Evolutionary conservation across 2,797 vertebrate species (phyloP), one percentile per base, ranked within the genome.

Genomic region (Anableps anableps): DNA sequence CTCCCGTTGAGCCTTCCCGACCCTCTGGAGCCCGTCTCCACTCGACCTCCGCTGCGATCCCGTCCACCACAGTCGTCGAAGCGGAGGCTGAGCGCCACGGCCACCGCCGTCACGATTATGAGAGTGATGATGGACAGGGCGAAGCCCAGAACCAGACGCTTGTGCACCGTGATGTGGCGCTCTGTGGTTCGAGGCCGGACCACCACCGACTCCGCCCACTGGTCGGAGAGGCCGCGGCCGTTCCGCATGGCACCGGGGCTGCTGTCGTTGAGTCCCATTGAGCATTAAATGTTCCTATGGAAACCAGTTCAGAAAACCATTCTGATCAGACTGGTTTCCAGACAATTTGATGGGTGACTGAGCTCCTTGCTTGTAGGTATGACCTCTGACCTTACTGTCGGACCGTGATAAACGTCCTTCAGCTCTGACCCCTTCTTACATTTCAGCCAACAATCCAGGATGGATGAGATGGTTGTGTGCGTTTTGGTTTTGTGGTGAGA

Each of bases 71-170:
- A 99, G 91, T 97, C 97, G 89, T 98, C 97, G 79, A 97, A 97
- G 72, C 97, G 96, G 81, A 99, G 82, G 87, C 96, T 97, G 87
- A 99, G 97, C 81, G 96, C 92, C 73, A 98, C 97, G 0, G 98
- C 98, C 53, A 98, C 95, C 75, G 96, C 97, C 19, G 97, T 98
- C 77, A 98, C 97, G 0, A 97, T 89, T 66, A 99, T 95, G 84
- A 99, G 95, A 26, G 97, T 97, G 86, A 98, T 94, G 93, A 99
- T 96, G 89, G 97, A 98, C 83, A 98, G 85, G 31, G 97, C 97
- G 78, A 98, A 99, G 77, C 95, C 98, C 88, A 98, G 90, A 23
- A 98, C 96, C 38, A 99, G 96, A 17, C 97, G 96, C 82, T 94
- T 97, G 95, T 98, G 97, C 79, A 98, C 97, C 0, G 97, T 96